Evolutionary conservation across 2,113 vertebrate species (phyloP), one percentile per base, ranked within the genome.

Genomic region (Uria aalge): DNA sequence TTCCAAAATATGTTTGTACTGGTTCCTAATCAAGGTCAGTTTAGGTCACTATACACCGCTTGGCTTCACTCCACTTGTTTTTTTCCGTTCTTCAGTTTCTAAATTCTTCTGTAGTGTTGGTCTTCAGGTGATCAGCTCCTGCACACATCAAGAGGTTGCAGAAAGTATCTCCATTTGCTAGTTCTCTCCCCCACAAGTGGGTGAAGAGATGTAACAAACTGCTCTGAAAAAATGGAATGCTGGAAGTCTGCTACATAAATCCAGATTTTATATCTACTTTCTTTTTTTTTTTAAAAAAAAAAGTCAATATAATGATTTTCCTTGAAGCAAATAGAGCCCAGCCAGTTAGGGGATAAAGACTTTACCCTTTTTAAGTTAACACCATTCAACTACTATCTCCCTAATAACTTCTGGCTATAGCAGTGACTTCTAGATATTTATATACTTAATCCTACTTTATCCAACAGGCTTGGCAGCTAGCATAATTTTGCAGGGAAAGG

Each of bases 261-360:
- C 85, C 52, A 91, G 68, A 64, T 84, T 85, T 82, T 78, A 30
- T 88, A 74, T 30, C 38, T 71, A 29, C 21, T 20, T 71, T 23
- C 20, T 86, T 68, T 30, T n/a, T 59, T 56, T 27, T 9, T n/a
- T n/a, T n/a, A 71, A 43, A 69, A 68, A 56, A 59, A 48, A 19
- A 68, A 73, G 48, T 95, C 90, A 95, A 95, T 96, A 94, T 88
- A 96, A 92, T 77, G 90, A 92, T 96, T 94, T 94, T 96, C 47
- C 69, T 87, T 68, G 88, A 91, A 86, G 89, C 82, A 91, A 95
- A 89, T 26, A 83, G 53, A 89, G 56, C 85, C 93, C 86, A 90
- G 67, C 2, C 87, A 85, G 86, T 89, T 82, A 93, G 18, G 56
- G 73, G 85, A 96, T 96, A 95, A 97, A 97, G 91, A 87, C 41